Evolutionary conservation across 30 jellyfish, hydroid and myxozoan species (phyloP).

Genomic region (Clytia hemisphaerica): DNA sequence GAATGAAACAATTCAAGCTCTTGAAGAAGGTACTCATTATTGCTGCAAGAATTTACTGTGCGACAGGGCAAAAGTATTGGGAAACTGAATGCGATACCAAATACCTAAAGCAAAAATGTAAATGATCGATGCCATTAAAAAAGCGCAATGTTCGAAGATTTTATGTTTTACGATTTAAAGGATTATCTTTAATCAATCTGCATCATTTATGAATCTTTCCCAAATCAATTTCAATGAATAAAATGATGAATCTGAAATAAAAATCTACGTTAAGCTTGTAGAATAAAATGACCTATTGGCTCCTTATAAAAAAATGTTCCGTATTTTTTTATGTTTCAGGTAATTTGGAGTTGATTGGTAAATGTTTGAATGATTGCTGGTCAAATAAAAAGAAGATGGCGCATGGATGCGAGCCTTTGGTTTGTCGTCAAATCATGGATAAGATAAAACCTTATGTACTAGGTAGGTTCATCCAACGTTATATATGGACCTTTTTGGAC

Average conservation of each 20-base stretch:
- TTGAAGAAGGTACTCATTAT: slow-evolving; percentile 64
- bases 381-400: slow-evolving; percentile 89
- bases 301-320: too few species aligned
- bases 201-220: background rate
- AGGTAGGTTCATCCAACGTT: slow-evolving; percentile 39
- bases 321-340: slow-evolving; percentile 36
- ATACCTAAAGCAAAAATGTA: too few species aligned
- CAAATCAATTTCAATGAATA: too few species aligned
- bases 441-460: slow-evolving; percentile 59
- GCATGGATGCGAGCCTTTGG: slow-evolving; percentile 92
- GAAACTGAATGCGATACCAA: too few species aligned
- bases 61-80: too few species aligned
- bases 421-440: slow-evolving; percentile 57
- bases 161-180: background rate
- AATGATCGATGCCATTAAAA: too few species aligned
- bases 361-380: slow-evolving; percentile 75
- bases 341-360: slow-evolving; percentile 59
- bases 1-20: slow-evolving; percentile 59
- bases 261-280: too few species aligned
- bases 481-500: background rate
- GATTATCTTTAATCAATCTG: background rate
- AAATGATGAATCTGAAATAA: too few species aligned
- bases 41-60: background rate
- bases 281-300: too few species aligned
- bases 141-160: too few species aligned